A percentile compares a stretch with the other conserved stretches of the same genome.
Conservation (phyloP, 2,888 invertebrate genomes). For the Agrochola macilenta region DNA sequence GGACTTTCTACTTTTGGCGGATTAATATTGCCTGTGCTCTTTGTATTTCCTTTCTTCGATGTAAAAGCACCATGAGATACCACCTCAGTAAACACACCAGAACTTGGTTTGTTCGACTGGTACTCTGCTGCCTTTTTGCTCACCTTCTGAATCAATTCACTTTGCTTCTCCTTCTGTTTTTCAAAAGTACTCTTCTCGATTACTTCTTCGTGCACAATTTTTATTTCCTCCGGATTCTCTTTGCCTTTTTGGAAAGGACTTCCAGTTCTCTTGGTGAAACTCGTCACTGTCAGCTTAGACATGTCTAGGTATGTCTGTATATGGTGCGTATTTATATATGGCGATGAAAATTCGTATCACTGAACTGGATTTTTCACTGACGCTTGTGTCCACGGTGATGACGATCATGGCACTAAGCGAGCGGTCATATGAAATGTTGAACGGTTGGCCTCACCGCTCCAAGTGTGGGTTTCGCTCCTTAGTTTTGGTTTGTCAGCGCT, state of each 20-base stretch:
- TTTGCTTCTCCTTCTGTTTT: constrained; percentile 84
- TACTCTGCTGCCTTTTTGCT: constrained; percentile 86
- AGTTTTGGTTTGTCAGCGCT: constrained; percentile 86
- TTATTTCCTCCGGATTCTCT: constrained; percentile 53
- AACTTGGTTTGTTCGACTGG: constrained; percentile 83
- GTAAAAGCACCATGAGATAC: constrained; percentile 87
- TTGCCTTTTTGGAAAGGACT: constrained; percentile 74
- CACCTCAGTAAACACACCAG: constrained; percentile 87
- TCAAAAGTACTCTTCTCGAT: constrained; percentile 81
- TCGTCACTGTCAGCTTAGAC: constrained; percentile 85
- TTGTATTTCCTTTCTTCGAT: constrained; percentile 76
- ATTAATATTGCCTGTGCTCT: constrained; percentile 10
- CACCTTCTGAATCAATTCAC: constrained; percentile 82
- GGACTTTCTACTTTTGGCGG: constrained; percentile 73
- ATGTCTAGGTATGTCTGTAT: constrained; percentile 70
- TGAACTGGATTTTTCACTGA: constrained; percentile 76
- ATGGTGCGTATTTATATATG: constrained; percentile 70
- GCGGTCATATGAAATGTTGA: constrained; percentile 78
- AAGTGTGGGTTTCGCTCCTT: constrained; percentile 89
- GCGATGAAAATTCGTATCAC: constrained; percentile 76
- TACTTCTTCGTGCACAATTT: constrained; percentile 80
- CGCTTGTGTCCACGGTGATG: constrained; percentile 80
- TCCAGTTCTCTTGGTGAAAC: constrained; percentile 79
- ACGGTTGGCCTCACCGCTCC: constrained; percentile 80
- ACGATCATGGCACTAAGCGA: constrained; percentile 82